Percentiles rank a stretch among this genome's conserved stretches.
Conservation (phyloP, 2,113 vertebrate species). For the Cettia cetti region DNA sequence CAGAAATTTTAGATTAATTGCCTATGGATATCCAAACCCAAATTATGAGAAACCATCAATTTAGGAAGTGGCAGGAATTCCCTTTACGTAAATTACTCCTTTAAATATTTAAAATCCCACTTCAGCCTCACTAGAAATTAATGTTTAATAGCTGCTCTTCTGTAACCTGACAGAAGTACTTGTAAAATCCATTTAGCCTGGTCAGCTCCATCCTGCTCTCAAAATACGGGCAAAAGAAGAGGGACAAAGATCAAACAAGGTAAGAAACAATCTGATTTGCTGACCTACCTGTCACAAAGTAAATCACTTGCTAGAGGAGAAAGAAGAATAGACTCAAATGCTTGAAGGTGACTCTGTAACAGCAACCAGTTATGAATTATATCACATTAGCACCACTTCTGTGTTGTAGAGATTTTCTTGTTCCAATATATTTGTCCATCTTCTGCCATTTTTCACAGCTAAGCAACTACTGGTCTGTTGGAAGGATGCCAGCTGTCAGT, state of each 20-base stretch:
- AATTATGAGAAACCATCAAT: constrained; percentile 18
- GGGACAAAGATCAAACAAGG: background rate
- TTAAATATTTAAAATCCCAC: constrained; percentile 52
- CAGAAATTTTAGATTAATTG: constrained; percentile 3
- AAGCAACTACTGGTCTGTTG: constrained; percentile 20
- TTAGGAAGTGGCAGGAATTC: constrained; percentile 20
- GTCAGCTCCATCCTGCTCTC: background rate
- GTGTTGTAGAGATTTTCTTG: constrained; percentile 10
- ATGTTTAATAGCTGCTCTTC: constrained; percentile 52
- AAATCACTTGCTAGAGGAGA: background rate
- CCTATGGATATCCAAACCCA: background rate
- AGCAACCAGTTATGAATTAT: constrained; percentile 30
- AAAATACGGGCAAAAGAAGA: background rate
- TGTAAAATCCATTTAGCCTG: background rate
- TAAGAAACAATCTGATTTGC: background rate
- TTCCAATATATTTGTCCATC: constrained; percentile 3
- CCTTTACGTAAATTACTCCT: constrained; percentile 37
- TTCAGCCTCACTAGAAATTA: constrained; percentile 38
- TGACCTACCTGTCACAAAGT: background rate
- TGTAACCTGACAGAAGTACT: background rate
- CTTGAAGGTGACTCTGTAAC: constrained; percentile 31
- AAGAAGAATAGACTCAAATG: background rate
- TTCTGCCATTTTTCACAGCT: constrained; percentile 20
- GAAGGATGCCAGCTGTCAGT: constrained; percentile 37
- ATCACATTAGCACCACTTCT: constrained; percentile 30